Evolutionary conservation across 2,113 vertebrate species (phyloP).

Genomic region (Spermophilus dauricus): DNA sequence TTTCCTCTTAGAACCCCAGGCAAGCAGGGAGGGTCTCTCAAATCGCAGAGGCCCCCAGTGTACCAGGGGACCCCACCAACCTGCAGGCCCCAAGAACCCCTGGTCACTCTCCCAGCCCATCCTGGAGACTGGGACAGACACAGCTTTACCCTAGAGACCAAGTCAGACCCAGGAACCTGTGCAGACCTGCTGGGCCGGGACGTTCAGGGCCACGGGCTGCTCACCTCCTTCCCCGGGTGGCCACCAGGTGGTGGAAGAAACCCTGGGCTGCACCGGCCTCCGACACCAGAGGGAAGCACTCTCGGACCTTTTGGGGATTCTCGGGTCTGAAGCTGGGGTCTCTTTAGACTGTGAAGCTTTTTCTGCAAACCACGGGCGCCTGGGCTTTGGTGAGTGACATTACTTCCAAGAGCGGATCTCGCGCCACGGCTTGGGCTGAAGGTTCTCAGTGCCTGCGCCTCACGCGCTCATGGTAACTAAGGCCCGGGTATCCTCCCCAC

Average conservation of each 20-base stretch:
- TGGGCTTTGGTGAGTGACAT: too few relatives aligned
- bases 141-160: neutral
- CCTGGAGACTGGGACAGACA: neutral
- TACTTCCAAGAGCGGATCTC: neutral
- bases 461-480: too few relatives aligned
- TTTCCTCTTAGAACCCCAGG: too few relatives aligned
- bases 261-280: neutral
- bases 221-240: neutral
- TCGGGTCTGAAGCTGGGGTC: neutral
- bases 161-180: neutral
- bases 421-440: too few relatives aligned
- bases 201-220: neutral
- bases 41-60: neutral
- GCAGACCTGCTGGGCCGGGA: fast-evolving
- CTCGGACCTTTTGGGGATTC: too few relatives aligned
- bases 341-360: neutral
- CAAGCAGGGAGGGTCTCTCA: too few relatives aligned
- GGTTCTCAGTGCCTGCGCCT: neutral
- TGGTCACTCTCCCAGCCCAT: neutral
- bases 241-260: constrained; percentile 72
- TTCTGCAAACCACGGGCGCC: neutral
- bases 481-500: too few relatives aligned
- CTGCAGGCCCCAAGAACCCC: neutral
- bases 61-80: too few relatives aligned
- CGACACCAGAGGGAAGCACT: fast-evolving